Evolutionary conservation across 2,113 vertebrate species (phyloP), one percentile per base, ranked within the genome.

Genomic region (Ctenodactylus gundi): DNA sequence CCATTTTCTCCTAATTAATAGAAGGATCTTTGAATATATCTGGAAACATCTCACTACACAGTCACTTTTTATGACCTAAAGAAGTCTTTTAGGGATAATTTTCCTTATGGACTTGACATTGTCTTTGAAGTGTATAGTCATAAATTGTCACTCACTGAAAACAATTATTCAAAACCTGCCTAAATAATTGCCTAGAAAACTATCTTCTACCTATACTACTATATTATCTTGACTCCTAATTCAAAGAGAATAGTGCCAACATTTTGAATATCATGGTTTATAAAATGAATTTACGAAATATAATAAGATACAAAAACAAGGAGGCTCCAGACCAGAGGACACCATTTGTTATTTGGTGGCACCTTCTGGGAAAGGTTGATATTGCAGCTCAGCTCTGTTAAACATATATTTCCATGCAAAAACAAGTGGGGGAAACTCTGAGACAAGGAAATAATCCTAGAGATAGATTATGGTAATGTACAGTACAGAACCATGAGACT

Each of bases 291-390:
- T 81, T 82, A 93, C 4, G 88, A 78, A 96, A 95, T 55, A 9
- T 31, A 85, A 81, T 36, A 92, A 64, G 46, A 70, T 21, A 84
- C 70, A 86, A 76, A 91, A 80, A 68, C n/a, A 68, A 83, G 39
- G 34, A 51, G 68, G 60, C 60, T 21, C 67, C 65, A 27, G 73
- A 58, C 21, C 55, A 25, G 62, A 94, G 23, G 84, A 92, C 72
- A 91, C 91, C 88, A 91, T 94, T 96, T 97, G 94, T 93, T 90
- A 90, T 95, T 68, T 95, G 90, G 94, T 96, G 93, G 95, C 95
- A 97, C 85, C 93, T 95, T 95, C 95, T 96, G 93, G 95, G 88
- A 95, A 95, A 89, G 93, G 55, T 78, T 57, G 92, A 91, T 90
- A 96, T 68, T 97, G 77, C 94, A 93, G 85, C 89, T 97, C 81